Evolutionary conservation across 2,113 vertebrate genomes (phyloP).

Genomic region (Hypocryptadius cinnamomeus): DNA sequence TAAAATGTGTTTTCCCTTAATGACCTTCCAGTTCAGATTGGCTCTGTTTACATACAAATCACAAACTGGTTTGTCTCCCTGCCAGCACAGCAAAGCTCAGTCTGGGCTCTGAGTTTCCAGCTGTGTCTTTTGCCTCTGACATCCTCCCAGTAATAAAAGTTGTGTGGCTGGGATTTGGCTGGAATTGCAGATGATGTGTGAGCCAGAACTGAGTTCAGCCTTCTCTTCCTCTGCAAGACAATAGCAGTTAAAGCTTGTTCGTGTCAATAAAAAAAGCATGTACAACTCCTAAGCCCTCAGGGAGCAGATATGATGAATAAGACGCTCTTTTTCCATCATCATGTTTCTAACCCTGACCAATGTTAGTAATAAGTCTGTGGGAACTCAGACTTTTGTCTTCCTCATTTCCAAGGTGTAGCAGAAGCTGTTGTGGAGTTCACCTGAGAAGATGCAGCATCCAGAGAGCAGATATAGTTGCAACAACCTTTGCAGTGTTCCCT

Average conservation of each 20-base stretch:
- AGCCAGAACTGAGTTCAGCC: constrained; percentile 40
- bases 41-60: constrained; percentile 59
- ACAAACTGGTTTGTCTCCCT: constrained; percentile 47
- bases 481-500: not conserved
- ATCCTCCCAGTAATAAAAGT: constrained; percentile 52
- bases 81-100: constrained; percentile 47
- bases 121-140: constrained; percentile 56
- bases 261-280: constrained; percentile 34
- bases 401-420: not conserved
- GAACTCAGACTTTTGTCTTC: not conserved
- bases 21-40: constrained; percentile 51
- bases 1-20: constrained; percentile 53
- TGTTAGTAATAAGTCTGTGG: not conserved
- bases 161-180: constrained; percentile 50
- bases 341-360: not conserved
- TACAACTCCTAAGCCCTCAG: constrained; percentile 1
- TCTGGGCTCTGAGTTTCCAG: constrained; percentile 48
- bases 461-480: not conserved
- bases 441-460: not conserved
- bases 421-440: not conserved
- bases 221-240: constrained; percentile 37
- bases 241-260: constrained; percentile 42
- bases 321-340: constrained; percentile 29
- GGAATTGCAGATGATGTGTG: not conserved
- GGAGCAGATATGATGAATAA: constrained; percentile 10